These are phyloP conservation scores for Mamestra brassicae DNA, from an alignment of 2,888 invertebrate genomes.

Conservation along the genomic window DNA sequence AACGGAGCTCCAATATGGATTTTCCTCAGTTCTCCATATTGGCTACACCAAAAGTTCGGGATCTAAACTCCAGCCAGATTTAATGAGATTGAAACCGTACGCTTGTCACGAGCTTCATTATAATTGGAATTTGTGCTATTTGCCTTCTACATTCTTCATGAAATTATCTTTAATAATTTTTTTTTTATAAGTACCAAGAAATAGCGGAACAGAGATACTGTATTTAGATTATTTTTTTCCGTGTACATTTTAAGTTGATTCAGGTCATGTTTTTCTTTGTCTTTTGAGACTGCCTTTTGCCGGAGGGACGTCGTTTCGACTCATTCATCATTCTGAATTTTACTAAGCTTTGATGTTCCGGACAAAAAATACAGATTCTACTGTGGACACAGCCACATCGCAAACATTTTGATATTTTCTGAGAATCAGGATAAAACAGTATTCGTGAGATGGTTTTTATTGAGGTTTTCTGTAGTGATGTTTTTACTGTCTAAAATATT, in stretches of 20 bases:
- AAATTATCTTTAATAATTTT: slow-evolving; percentile 7
- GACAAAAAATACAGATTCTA: slow-evolving; percentile 25
- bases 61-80: slow-evolving; percentile 21
- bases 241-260: slow-evolving; percentile 8
- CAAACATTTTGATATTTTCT: slow-evolving; percentile 25
- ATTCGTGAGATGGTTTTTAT: slow-evolving; percentile 7
- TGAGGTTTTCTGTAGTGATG: background rate
- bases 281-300: slow-evolving; percentile 12
- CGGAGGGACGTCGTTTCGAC: slow-evolving; percentile 10
- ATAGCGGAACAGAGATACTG: background rate
- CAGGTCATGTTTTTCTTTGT: slow-evolving; percentile 23
- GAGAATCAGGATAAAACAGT: background rate
- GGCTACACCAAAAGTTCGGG: slow-evolving; percentile 7
- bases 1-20: slow-evolving; percentile 6
- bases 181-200: background rate
- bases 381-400: background rate
- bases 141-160: background rate
- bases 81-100: slow-evolving; percentile 24
- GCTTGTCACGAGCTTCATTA: slow-evolving; percentile 38
- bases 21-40: background rate
- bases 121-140: slow-evolving; percentile 30
- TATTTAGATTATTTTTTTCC: background rate
- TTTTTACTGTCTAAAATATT: slow-evolving; percentile 20
- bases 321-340: slow-evolving; percentile 41
- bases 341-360: slow-evolving; percentile 29